phyloP scores from a whole-genome alignment of 2,797 vertebrate genomes.

The Myiotriccus ornatus region DNA sequence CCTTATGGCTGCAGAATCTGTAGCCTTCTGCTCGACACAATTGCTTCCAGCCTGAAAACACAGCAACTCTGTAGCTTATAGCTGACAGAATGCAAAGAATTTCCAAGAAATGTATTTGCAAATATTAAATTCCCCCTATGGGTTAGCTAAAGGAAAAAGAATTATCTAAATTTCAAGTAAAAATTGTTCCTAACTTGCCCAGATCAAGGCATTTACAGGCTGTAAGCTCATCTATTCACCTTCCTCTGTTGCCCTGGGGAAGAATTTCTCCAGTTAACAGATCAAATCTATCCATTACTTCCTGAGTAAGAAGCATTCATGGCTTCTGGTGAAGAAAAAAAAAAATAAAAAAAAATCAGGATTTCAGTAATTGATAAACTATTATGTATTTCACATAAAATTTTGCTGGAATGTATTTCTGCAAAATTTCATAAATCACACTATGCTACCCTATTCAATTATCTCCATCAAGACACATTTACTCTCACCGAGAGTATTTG shows the following conservation, averaged over 20 bases:
- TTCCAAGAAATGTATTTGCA: not conserved
- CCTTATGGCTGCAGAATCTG: not conserved
- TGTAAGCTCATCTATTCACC: not conserved
- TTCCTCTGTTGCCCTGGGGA: not conserved
- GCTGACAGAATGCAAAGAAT: not conserved
- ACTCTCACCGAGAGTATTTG: not conserved
- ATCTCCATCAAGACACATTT: not conserved
- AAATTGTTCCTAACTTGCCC: not conserved
- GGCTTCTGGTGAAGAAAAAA: not conserved
- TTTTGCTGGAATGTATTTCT: not conserved
- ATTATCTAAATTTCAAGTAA: not conserved
- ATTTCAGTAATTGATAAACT: not conserved
- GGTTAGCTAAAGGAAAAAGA: not conserved
- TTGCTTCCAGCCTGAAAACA: not conserved
- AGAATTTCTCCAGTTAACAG: not conserved
- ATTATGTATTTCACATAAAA: not conserved
- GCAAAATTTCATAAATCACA: not conserved
- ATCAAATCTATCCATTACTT: not conserved
- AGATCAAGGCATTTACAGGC: not conserved
- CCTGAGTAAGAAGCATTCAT: not conserved
- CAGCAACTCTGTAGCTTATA: fast-evolving
- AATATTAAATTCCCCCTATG: not conserved
- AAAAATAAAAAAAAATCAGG: not conserved
- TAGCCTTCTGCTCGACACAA: not conserved
- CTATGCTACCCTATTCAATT: not conserved